Conservation (phyloP, 1,140 invertebrate genomes). For the Amphibalanus amphitrite region DNA sequence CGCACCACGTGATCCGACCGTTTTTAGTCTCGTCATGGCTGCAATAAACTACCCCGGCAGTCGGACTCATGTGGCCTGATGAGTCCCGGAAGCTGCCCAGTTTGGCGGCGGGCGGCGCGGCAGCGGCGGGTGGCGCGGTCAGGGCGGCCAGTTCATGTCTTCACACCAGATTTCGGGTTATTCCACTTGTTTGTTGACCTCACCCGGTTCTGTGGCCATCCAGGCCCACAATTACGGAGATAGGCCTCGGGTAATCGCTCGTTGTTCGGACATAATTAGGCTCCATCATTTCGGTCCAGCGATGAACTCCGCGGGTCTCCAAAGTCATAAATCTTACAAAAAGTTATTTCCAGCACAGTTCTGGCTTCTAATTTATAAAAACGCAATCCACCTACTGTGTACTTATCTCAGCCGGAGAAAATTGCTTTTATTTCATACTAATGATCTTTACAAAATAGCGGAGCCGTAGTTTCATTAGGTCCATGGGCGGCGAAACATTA, state of each 20-base stretch:
- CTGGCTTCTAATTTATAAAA: not conserved
- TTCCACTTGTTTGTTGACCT: conserved; percentile 1
- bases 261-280: not conserved
- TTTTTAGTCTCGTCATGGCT: not conserved
- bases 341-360: not conserved
- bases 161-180: not conserved
- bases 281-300: not conserved
- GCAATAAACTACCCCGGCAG: not conserved
- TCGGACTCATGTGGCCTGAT: not conserved
- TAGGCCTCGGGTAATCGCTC: not conserved
- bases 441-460: not conserved
- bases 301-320: not conserved
- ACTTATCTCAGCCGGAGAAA: not conserved
- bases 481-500: not conserved
- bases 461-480: not conserved
- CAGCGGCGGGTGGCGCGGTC: not conserved
- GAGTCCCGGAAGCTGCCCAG: not conserved
- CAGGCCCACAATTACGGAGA: not conserved
- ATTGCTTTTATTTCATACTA: conserved; percentile 1
- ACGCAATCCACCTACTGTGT: not conserved
- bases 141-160: not conserved
- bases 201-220: not conserved
- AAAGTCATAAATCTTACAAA: not conserved
- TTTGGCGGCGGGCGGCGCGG: no score
- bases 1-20: not conserved